Evolutionary conservation across 2,888 invertebrate genomes (phyloP), one percentile per base, ranked within the genome.

Genomic region (Ditylenchus weischeri): DNA sequence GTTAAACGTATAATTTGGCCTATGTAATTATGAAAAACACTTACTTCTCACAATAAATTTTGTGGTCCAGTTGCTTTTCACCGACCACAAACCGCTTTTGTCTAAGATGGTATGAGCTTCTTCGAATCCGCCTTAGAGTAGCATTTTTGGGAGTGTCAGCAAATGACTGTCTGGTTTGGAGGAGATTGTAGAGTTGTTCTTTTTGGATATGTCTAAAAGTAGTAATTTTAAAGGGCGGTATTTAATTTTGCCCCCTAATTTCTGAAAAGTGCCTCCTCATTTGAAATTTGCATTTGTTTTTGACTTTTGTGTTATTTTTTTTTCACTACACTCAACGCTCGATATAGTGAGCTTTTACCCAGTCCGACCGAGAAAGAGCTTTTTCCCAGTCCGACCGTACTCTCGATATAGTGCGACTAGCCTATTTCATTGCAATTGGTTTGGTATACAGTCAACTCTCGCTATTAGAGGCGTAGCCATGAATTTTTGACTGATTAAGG

Each of bases 31-130:
- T 29, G 29, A 29, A 29, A 29, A 29, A 29, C 29, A 49, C 66
- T 29, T 11, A 69, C 71, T 74, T 72, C 48, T 73, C 72, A 59
- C 75, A 71, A 38, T 72, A 73, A 35, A 69, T 63, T 48, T 73
- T 68, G 19, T 35, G 18, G 36, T 76, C 73, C 69, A 70, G 63
- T 49, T 73, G 73, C 15, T 38, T 48, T 48, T 75, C 65, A 36
- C 72, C 72, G 21, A 75, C 70, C 19, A 75, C 75, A 57, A 69
- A 76, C 15, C 73, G 66, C 50, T 68, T 70, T n/a, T 43, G 38
- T 2, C 73, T 54, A 6, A 36, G 62, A 29, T 36, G 23, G 15
- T 43, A 35, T 36, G 50, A 48, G 19, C 54, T 68, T 38, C 62
- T 67, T 23, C 66, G 68, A 36, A 72, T 61, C 43, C 65, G 47